Conservation (phyloP, 1,140 invertebrate genomes). For the Pseudomyrmex gracilis region DNA sequence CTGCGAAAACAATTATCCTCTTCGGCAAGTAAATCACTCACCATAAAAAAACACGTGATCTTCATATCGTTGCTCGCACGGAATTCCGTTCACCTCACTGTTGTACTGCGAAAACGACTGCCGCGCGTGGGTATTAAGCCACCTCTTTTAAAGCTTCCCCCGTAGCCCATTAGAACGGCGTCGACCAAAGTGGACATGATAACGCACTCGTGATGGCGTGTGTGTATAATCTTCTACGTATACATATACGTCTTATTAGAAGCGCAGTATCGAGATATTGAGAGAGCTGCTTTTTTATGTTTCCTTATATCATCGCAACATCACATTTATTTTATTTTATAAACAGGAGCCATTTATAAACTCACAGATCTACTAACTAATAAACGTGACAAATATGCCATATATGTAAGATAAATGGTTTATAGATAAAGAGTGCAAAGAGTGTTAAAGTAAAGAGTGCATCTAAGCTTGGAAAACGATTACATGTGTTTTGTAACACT, state of each 20-base stretch:
- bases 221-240: slow-evolving; percentile 3
- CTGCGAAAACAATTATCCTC: slow-evolving; percentile 7
- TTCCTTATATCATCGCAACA: slow-evolving; percentile 1
- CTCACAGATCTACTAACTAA: too few species aligned
- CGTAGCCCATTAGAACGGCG: slow-evolving; percentile 41
- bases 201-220: slow-evolving; percentile 3
- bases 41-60: slow-evolving; percentile 69
- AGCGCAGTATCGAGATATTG: neutral
- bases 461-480: too few species aligned
- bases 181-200: slow-evolving; percentile 44
- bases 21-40: slow-evolving; percentile 59
- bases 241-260: neutral
- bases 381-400: too few species aligned
- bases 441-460: too few species aligned
- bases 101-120: slow-evolving; percentile 49
- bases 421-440: too few species aligned
- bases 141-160: slow-evolving; percentile 71
- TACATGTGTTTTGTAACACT: too few species aligned
- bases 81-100: slow-evolving; percentile 59
- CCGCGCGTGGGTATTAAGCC: slow-evolving; percentile 19
- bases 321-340: slow-evolving; percentile 16
- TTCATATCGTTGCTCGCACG: slow-evolving; percentile 67
- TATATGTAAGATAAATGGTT: too few species aligned
- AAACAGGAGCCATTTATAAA: neutral
- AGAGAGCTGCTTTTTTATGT: slow-evolving; percentile 26